These are phyloP conservation scores for Sebastes kiyomatsui DNA, from an alignment of 2,797 vertebrate species.

Conservation along the genomic window DNA sequence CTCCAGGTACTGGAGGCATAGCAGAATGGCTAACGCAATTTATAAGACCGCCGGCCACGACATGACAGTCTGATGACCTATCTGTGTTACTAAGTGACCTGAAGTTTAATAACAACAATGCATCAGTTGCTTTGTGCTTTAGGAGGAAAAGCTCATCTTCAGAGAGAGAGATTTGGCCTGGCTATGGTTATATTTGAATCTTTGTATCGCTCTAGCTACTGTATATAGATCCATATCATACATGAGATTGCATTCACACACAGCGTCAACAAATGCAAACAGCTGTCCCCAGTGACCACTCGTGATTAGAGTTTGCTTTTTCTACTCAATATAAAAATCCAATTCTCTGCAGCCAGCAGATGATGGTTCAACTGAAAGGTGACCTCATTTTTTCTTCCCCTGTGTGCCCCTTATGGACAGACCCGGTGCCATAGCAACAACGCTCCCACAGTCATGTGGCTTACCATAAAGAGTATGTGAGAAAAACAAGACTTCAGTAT, in stretches of 20 bases:
- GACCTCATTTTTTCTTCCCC: constrained; percentile 28
- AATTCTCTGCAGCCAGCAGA: not conserved
- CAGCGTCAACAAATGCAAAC: not conserved
- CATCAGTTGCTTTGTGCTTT: constrained; percentile 7
- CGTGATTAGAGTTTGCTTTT: not conserved
- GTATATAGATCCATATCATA: not conserved
- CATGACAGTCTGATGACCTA: constrained; percentile 16
- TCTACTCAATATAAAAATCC: not conserved
- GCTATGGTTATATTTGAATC: not conserved
- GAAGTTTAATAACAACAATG: constrained; percentile 42
- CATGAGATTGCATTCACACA: not conserved
- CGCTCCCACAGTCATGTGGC: not conserved
- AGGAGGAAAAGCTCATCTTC: not conserved
- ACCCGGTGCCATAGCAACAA: constrained; percentile 54
- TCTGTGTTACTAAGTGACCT: constrained; percentile 43
- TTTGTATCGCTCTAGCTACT: not conserved
- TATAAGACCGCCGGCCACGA: constrained; percentile 15
- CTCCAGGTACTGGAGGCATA: constrained; percentile 39
- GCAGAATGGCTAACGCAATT: constrained; percentile 44
- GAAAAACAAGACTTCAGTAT: too few relatives aligned
- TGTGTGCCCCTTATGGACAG: constrained; percentile 2
- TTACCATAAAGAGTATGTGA: too few relatives aligned
- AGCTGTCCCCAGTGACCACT: not conserved
- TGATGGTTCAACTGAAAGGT: constrained; percentile 9
- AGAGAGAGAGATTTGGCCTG: not conserved